phyloP scores from a whole-genome alignment of 2,113 vertebrate species.

The Calyptommatus sinebrachiatus region DNA sequence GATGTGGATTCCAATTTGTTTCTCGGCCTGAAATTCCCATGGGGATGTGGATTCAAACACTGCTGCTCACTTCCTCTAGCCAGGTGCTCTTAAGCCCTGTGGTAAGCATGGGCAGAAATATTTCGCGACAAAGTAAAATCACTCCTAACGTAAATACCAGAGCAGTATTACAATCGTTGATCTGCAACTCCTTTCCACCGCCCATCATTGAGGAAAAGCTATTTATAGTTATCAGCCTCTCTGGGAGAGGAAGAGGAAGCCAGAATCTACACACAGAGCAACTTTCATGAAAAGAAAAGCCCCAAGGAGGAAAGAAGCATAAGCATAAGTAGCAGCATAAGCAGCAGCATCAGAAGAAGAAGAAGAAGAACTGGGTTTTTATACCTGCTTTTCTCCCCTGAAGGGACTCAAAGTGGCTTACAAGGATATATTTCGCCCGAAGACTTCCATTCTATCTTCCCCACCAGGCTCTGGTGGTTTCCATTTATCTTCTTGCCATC shows the following conservation, averaged over 20 bases:
- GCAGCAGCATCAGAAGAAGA: no score
- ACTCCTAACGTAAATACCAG: neutral
- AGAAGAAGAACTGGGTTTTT: no score
- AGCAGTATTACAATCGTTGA: neutral
- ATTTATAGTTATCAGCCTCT: neutral
- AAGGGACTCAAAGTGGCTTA: no score
- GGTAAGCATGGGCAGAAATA: neutral
- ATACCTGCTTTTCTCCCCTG: no score
- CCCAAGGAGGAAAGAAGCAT: neutral
- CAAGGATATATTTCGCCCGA: no score
- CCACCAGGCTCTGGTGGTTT: no score
- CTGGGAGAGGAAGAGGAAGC: neutral
- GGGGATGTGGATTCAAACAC: neutral
- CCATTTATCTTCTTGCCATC: no score
- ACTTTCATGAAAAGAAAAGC: neutral
- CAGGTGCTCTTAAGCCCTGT: neutral
- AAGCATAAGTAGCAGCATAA: no score
- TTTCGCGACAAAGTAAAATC: neutral
- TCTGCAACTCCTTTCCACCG: neutral
- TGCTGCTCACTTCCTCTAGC: neutral
- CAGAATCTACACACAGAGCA: neutral
- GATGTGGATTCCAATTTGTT: no score
- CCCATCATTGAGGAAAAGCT: slow-evolving; percentile 8
- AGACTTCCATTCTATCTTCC: no score
- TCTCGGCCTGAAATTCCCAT: neutral